Evolutionary conservation across 2,113 vertebrate species (phyloP).

Genomic region (Cheirogaleus medius): DNA sequence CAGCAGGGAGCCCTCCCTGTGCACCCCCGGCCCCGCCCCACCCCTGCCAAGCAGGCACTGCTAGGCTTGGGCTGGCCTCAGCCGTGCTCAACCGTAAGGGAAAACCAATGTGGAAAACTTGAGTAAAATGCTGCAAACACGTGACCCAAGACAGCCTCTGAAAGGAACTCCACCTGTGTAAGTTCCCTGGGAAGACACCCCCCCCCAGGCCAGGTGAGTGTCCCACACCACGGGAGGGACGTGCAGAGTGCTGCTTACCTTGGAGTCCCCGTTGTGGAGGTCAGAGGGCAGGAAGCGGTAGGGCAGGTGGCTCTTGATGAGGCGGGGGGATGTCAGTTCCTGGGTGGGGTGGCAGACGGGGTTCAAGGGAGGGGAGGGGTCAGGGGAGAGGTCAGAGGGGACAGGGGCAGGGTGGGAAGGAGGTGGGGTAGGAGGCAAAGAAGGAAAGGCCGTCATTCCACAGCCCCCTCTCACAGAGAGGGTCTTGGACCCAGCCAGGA

Average conservation of each 20-base stretch:
- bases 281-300: conserved; percentile 96
- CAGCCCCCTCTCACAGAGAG: background rate
- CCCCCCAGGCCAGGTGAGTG: background rate
- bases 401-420: background rate
- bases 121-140: fast-evolving
- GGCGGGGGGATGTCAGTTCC: conserved; percentile 96
- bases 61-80: background rate
- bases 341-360: conserved; percentile 59
- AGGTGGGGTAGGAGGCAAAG: background rate
- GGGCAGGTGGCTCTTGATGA: conserved; percentile 98
- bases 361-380: background rate
- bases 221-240: fast-evolving
- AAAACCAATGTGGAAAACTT: fast-evolving
- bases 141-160: fast-evolving
- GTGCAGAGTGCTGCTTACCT: conserved; percentile 83
- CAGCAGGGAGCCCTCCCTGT: fast-evolving
- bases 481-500: fast-evolving
- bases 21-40: too few relatives aligned
- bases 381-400: background rate
- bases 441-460: fast-evolving
- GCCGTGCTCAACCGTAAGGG: background rate
- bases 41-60: fast-evolving
- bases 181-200: too few relatives aligned
- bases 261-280: conserved; percentile 95
- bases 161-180: fast-evolving